These are phyloP conservation scores for Acleris literana DNA, from an alignment of 2,888 invertebrate genomes.

Conservation along the genomic window DNA sequence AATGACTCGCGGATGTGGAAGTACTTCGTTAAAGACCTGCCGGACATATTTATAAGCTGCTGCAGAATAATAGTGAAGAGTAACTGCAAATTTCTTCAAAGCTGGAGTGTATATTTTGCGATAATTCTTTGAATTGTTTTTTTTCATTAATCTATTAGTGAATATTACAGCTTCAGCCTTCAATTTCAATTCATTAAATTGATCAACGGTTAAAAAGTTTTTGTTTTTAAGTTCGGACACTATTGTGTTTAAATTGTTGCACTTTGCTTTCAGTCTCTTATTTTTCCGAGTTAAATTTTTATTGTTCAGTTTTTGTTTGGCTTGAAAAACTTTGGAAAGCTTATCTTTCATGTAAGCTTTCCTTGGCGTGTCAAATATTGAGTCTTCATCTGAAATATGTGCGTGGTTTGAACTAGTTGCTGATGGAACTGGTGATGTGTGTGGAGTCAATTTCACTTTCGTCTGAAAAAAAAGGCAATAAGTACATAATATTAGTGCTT, in stretches of 20 bases:
- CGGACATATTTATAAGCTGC: conserved; percentile 37
- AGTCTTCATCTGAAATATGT: background rate
- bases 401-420: background rate
- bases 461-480: background rate
- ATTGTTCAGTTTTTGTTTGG: background rate
- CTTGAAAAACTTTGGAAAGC: background rate
- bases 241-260: background rate
- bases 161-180: background rate
- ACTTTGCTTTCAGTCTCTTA: background rate
- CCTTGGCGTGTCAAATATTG: background rate
- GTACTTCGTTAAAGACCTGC: conserved; percentile 29
- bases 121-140: background rate
- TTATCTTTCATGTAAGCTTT: background rate
- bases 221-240: background rate
- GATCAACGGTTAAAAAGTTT: background rate
- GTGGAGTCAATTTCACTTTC: background rate
- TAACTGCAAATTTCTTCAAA: conserved; percentile 40
- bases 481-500: background rate
- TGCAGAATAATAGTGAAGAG: conserved; percentile 41
- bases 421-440: background rate
- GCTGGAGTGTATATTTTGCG: conserved; percentile 37
- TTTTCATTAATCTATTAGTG: background rate
- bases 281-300: background rate
- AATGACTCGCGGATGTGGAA: background rate
- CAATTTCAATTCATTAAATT: background rate